Conservation (phyloP, 2,888 invertebrate species). For the Laspeyria flexula region DNA sequence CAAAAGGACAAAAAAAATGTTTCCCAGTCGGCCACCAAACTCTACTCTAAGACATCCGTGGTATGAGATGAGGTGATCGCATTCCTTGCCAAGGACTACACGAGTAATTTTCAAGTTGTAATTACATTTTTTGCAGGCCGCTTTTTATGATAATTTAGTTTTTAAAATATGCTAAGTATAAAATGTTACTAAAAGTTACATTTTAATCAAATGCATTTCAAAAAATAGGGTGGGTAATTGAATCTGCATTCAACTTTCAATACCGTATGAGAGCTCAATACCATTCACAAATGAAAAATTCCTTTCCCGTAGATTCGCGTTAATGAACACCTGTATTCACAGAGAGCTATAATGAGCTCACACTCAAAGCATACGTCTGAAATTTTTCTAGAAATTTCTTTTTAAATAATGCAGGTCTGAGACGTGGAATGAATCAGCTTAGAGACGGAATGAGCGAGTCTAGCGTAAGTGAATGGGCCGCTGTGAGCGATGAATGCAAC, state of each 20-base stretch:
- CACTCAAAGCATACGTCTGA: constrained; percentile 67
- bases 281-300: constrained; percentile 79
- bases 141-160: too few relatives aligned
- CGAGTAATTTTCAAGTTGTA: too few relatives aligned
- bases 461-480: constrained; percentile 38
- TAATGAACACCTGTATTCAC: constrained; percentile 65
- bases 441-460: constrained; percentile 33
- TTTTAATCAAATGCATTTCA: too few relatives aligned
- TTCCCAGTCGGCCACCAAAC: too few relatives aligned
- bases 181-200: not conserved
- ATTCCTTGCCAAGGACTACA: too few relatives aligned
- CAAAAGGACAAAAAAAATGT: too few relatives aligned
- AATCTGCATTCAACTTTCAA: constrained; percentile 50
- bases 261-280: constrained; percentile 55
- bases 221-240: constrained; percentile 41
- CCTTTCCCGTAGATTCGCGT: constrained; percentile 52
- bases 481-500: constrained; percentile 39
- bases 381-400: constrained; percentile 66
- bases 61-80: too few relatives aligned
- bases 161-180: too few relatives aligned
- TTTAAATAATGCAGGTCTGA: constrained; percentile 53
- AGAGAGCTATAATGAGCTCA: constrained; percentile 64
- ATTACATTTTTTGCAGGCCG: too few relatives aligned
- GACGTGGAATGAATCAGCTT: constrained; percentile 44
- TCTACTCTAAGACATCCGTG: too few relatives aligned